These are phyloP conservation scores for Melinaea marsaeus DNA, from an alignment of 2,888 invertebrate species.

Conservation along the genomic window DNA sequence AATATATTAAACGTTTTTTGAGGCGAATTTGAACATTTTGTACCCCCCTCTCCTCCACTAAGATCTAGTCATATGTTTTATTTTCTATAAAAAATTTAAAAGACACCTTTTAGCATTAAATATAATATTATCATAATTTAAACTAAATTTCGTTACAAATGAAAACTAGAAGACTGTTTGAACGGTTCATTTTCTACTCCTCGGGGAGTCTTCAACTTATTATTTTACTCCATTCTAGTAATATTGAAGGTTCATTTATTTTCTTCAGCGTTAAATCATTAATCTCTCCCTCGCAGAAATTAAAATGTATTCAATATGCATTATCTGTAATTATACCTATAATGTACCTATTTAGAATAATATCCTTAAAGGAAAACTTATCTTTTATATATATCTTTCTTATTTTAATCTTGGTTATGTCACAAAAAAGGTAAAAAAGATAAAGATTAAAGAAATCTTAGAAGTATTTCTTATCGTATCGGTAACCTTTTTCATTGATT, in stretches of 20 bases:
- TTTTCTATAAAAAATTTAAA: no score
- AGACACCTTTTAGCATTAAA: neutral
- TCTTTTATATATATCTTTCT: no score
- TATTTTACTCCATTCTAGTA: slow-evolving; percentile 26
- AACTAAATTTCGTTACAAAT: neutral
- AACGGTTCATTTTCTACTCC: slow-evolving; percentile 16
- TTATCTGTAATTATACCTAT: slow-evolving; percentile 1
- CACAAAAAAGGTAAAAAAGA: no score
- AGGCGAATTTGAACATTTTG: neutral
- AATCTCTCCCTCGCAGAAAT: slow-evolving; percentile 26
- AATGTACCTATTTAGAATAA: neutral
- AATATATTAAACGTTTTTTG: no score
- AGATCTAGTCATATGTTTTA: no score
- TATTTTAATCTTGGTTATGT: no score
- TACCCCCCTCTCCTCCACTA: neutral
- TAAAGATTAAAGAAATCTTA: no score
- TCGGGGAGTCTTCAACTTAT: slow-evolving; percentile 24
- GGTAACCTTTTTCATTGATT: no score
- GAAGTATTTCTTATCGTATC: no score
- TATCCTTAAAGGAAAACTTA: no score
- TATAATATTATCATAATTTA: neutral
- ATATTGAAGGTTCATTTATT: slow-evolving; percentile 25
- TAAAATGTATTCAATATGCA: slow-evolving; percentile 14
- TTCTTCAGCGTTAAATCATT: slow-evolving; percentile 23
- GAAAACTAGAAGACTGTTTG: slow-evolving; percentile 2